These are phyloP conservation scores for Eleutherodactylus coqui DNA, from an alignment of 2,797 vertebrate species.

Conservation along the genomic window DNA sequence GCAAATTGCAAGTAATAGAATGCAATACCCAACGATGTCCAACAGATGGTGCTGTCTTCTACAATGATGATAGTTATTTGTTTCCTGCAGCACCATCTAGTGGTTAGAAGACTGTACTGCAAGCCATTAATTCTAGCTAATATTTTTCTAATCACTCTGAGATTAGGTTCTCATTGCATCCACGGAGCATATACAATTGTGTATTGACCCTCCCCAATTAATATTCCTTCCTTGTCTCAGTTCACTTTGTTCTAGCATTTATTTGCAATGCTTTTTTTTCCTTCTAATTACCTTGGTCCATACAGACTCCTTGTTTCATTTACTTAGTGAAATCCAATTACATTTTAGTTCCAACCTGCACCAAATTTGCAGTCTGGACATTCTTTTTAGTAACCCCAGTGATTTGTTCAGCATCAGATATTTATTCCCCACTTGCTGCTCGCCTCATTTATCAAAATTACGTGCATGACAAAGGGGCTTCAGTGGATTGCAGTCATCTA, in stretches of 20 bases:
- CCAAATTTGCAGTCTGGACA: slow-evolving; percentile 39
- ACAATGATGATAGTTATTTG: not conserved
- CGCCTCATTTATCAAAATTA: slow-evolving; percentile 57
- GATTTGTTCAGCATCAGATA: slow-evolving; percentile 26
- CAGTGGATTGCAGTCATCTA: slow-evolving; percentile 4
- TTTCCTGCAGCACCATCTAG: not conserved
- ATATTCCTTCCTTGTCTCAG: not conserved
- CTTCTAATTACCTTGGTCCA: slow-evolving; percentile 26
- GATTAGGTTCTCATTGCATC: not conserved
- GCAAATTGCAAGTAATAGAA: not conserved
- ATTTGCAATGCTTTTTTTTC: slow-evolving; percentile 13
- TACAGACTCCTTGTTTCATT: slow-evolving; percentile 34
- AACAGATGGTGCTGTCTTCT: not conserved
- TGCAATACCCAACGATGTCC: not conserved
- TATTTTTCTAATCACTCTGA: not conserved
- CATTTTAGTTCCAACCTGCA: slow-evolving; percentile 11
- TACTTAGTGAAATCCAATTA: slow-evolving; percentile 51
- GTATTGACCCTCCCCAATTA: not conserved
- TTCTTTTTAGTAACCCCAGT: slow-evolving; percentile 22
- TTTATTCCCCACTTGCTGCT: slow-evolving; percentile 45
- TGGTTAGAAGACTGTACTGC: not conserved
- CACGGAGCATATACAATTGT: not conserved
- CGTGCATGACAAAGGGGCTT: slow-evolving; percentile 32
- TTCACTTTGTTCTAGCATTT: not conserved
- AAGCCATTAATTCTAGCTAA: not conserved